These are phyloP conservation scores for Mormyrus iriodes DNA, from an alignment of 2,113 vertebrate species.

Conservation along the genomic window DNA sequence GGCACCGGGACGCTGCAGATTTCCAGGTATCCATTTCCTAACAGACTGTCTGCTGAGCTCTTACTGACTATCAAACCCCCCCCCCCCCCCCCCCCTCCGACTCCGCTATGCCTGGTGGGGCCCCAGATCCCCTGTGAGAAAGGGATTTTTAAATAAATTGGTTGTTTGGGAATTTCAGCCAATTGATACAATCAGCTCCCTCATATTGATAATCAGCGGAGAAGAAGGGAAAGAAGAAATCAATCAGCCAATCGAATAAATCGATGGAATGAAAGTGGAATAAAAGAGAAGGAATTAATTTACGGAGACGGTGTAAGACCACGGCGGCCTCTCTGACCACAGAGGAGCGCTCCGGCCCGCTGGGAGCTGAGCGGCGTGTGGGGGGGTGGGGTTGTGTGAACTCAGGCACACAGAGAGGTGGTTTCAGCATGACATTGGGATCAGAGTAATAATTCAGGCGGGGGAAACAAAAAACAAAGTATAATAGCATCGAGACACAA, in stretches of 20 bases:
- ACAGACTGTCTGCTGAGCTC: not conserved
- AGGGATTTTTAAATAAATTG: conserved; percentile 9
- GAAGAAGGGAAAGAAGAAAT: conserved; percentile 42
- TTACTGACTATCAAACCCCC: not conserved
- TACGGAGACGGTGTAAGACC: conserved; percentile 64
- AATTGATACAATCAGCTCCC: conserved; percentile 35
- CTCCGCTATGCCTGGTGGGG: not conserved
- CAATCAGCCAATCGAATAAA: conserved; percentile 68
- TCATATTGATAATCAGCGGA: conserved; percentile 47
- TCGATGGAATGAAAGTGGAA: conserved; percentile 63
- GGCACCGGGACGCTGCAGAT: not conserved
- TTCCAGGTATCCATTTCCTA: not conserved
- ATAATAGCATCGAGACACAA: not conserved
- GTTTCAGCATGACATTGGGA: not conserved
- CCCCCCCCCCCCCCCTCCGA: not conserved
- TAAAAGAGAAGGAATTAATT: conserved; percentile 68
- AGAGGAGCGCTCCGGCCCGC: not conserved
- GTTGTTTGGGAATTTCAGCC: conserved; percentile 21
- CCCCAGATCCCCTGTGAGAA: not conserved
- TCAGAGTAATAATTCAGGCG: not conserved
- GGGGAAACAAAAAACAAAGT: not conserved
- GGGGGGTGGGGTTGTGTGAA: not conserved
- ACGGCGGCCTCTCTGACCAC: conserved; percentile 44
- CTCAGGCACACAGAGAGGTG: not conserved
- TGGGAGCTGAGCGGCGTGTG: not conserved